Base-by-base conservation (phyloP, 1,140 invertebrate genomes). In the Oreohelix idahoensis region DNA sequence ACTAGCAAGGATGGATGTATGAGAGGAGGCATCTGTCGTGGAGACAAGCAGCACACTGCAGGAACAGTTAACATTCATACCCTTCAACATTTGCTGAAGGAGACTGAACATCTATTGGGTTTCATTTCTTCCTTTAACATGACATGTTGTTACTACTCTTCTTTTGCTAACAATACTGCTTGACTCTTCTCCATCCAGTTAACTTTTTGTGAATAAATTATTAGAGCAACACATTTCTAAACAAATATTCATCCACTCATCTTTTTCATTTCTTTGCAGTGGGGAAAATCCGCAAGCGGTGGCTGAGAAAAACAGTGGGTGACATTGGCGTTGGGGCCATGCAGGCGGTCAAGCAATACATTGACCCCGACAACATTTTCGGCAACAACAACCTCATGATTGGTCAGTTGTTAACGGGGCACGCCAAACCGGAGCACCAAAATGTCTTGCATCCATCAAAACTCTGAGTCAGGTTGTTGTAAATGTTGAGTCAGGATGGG, bases 351-450 rank as follows among this genome's bases (percentile, higher is more conserved):
- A 99, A 99, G 92, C 89, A 94, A 20, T 95, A 96, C 84, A 92
- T 99, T 17, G 98, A 99, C 93, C 98, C 98, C 0, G 94, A 96
- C 36, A 98, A 99, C 91, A 95, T 99, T 79, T 99, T 99, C 93
- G 97, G 96, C 0, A 94, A 95, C 83, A 95, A 96, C 23, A 99
- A 99, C 93, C 94, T 98, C 45, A 89, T 91, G 89, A 88, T 90
- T 42, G 88, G 86, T 26, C 69, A 82, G 1, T 17, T 13, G 42
- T 29, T 75, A 15, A 39, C n/a, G 4, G 80, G 51, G 2, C 23
- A 32, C 1, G 49, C 35, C 17, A 26, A 39, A 13, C 71, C 73
- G 35, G 80, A 82, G 20, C 39, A 35, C 29, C 26, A 58, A 15
- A 74, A 82, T 74, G 80, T 75, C 32, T 26, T 38, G 17, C 80